These are phyloP conservation scores for Drosophila takahashii DNA, from an alignment of 1,140 invertebrate genomes.

Conservation along the genomic window DNA sequence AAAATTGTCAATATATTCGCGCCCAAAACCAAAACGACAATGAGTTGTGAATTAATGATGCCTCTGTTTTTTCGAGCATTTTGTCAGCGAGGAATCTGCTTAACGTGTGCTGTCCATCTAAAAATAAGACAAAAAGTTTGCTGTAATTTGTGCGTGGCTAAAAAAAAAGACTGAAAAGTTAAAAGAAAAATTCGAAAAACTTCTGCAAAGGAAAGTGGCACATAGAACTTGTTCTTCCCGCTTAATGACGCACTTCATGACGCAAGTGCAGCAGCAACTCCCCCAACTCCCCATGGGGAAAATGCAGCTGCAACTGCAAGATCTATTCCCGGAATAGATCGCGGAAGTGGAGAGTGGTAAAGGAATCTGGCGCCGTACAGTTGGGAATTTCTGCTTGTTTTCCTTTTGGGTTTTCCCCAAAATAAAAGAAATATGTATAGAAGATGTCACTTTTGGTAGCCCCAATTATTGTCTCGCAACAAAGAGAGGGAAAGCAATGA, in stretches of 20 bases:
- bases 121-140: constrained; percentile 72
- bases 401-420: constrained; percentile 29
- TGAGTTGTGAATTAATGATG: constrained; percentile 58
- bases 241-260: constrained; percentile 71
- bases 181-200: constrained; percentile 7
- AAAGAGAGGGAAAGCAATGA: constrained; percentile 14
- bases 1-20: constrained; percentile 75
- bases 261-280: constrained; percentile 69
- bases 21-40: constrained; percentile 53
- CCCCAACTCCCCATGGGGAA: constrained; percentile 12
- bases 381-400: neutral
- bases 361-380: constrained; percentile 9
- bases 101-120: constrained; percentile 55
- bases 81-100: constrained; percentile 33
- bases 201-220: constrained; percentile 12
- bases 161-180: constrained; percentile 11
- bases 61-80: constrained; percentile 23
- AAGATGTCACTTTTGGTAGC: constrained; percentile 34
- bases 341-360: constrained; percentile 51
- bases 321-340: constrained; percentile 52
- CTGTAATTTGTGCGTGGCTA: constrained; percentile 11
- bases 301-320: constrained; percentile 48
- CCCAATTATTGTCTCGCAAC: constrained; percentile 22
- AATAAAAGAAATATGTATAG: neutral
- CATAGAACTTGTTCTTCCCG: constrained; percentile 26